Conservation (phyloP, 2,888 invertebrate genomes). For the Chirona hameri region DNA sequence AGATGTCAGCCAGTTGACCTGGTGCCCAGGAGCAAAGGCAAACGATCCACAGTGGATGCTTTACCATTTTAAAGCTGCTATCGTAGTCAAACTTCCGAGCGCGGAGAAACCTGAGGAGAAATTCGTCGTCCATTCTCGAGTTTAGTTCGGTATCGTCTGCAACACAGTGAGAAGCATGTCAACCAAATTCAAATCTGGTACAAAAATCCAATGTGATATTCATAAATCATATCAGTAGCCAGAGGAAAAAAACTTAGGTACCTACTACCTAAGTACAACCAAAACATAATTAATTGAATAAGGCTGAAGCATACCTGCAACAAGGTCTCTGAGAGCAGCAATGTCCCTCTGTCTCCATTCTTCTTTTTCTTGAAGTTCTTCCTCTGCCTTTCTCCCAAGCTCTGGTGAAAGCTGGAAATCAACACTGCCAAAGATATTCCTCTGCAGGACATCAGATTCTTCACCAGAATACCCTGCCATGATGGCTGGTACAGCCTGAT, state of each 20-base stretch:
- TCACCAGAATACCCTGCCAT: background rate
- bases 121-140: background rate
- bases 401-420: background rate
- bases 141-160: background rate
- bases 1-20: too few relatives aligned
- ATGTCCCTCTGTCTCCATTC: background rate
- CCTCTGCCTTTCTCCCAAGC: background rate
- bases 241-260: too few relatives aligned
- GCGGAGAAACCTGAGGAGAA: constrained; percentile 1
- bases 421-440: background rate
- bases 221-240: too few relatives aligned
- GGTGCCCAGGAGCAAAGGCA: too few relatives aligned
- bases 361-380: constrained; percentile 6
- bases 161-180: background rate
- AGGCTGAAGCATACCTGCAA: background rate
- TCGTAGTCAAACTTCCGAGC: constrained; percentile 9
- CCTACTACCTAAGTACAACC: too few relatives aligned
- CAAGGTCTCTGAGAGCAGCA: background rate
- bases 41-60: background rate
- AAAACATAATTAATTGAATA: too few relatives aligned
- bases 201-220: too few relatives aligned
- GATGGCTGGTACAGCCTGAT: too few relatives aligned
- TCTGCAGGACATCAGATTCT: background rate
- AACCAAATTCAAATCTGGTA: too few relatives aligned
- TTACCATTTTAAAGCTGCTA: background rate